phyloP scores from a whole-genome alignment of 2,888 invertebrate genomes.

The Pammene fasciana region DNA sequence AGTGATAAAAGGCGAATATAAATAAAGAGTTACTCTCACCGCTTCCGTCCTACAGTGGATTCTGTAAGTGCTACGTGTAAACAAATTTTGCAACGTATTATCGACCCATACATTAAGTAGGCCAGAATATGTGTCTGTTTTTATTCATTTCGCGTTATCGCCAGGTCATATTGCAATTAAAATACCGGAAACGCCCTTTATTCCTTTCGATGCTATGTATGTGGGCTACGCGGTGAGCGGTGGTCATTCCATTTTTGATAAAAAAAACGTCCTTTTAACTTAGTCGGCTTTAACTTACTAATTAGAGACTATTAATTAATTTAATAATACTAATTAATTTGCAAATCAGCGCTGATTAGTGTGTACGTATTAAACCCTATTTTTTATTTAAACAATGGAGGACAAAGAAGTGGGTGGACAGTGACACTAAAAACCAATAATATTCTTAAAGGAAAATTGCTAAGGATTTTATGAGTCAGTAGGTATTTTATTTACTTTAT shows the following conservation, averaged over 20 bases:
- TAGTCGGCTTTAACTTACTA: conserved; percentile 12
- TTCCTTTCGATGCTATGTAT: background rate
- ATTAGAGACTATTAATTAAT: conserved; percentile 15
- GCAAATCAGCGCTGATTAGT: background rate
- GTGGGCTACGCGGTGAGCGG: background rate
- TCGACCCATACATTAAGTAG: conserved; percentile 37
- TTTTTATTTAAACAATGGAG: background rate
- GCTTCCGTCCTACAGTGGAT: background rate
- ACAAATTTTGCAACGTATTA: conserved; percentile 37
- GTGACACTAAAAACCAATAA: background rate
- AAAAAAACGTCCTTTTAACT: background rate
- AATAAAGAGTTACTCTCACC: conserved; percentile 21
- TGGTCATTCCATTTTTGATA: background rate
- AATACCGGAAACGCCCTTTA: conserved; percentile 32
- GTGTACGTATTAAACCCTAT: background rate
- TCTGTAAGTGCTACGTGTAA: conserved; percentile 13
- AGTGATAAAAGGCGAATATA: conserved; percentile 34
- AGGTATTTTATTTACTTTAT: too few relatives aligned
- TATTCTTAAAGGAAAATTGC: too few relatives aligned
- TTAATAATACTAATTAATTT: conserved; percentile 12
- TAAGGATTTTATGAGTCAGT: too few relatives aligned
- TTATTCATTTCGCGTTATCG: conserved; percentile 34
- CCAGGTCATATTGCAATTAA: conserved; percentile 9
- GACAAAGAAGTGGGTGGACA: conserved; percentile 19
- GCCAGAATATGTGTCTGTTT: conserved; percentile 35